Percentiles rank a stretch among this genome's conserved stretches.
Conservation (phyloP, 2,113 vertebrate genomes). For the Butorides virescens region DNA sequence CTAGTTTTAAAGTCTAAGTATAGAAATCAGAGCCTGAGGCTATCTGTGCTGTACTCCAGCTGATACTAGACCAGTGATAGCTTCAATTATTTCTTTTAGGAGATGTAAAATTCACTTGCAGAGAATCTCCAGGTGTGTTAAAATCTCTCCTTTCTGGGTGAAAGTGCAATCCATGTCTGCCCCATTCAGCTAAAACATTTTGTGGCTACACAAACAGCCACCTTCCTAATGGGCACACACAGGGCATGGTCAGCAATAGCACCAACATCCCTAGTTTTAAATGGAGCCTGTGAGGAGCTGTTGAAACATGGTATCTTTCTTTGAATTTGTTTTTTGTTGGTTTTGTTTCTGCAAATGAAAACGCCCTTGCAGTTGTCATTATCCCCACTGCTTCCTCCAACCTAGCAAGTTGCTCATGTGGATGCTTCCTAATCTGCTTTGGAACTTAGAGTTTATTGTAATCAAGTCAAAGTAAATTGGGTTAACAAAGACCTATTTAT, state of each 20-base stretch:
- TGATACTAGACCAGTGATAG: background rate
- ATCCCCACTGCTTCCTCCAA: background rate
- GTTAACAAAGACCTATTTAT: background rate
- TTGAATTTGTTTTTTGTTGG: background rate
- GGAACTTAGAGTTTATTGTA: background rate
- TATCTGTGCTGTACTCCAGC: background rate
- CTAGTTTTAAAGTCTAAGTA: background rate
- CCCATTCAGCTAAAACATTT: background rate
- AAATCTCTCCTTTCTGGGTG: background rate
- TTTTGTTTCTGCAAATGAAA: background rate
- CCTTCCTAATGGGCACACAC: background rate
- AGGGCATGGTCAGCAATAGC: background rate
- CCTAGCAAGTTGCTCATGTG: background rate
- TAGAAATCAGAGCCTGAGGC: background rate
- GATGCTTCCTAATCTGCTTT: background rate
- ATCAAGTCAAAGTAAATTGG: background rate
- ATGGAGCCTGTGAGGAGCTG: background rate
- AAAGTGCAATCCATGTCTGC: background rate
- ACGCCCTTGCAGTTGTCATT: background rate
- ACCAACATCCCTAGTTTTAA: background rate
- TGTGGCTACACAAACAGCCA: background rate
- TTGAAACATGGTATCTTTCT: background rate
- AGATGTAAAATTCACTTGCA: background rate
- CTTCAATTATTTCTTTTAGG: background rate
- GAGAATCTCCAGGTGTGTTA: background rate